Evolutionary conservation across 1,140 invertebrate genomes (phyloP), one percentile per base, ranked within the genome.

Genomic region (Galleria mellonella): DNA sequence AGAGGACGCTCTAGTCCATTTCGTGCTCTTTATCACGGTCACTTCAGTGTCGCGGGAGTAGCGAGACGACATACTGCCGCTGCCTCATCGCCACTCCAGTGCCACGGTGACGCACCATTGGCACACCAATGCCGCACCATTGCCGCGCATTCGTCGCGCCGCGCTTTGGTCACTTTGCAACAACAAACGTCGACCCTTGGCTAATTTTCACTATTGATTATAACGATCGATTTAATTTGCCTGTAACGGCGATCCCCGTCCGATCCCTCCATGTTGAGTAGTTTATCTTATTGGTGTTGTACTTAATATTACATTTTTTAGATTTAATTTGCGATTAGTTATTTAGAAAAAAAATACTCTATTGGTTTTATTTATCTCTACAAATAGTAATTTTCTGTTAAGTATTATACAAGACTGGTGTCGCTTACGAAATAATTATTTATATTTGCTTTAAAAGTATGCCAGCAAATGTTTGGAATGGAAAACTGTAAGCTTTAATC

Each of bases 401-500:
- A 43, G 51, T 53, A n/a, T n/a, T n/a, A n/a, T n/a, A 17, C 12
- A 9, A 61, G 33, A 55, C 55, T 57, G 47, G 51, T 58, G 40
- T 47, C 44, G 38, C 45, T 47, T 38, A 48, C 39, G 41, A 43
- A 41, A 45, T 40, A 28, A 30, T 23, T 40, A 42, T 40, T 32
- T 56, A 49, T 13, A 29, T 50, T 55, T 56, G 58, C 49, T 51
- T 35, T 47, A 41, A 47, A 60, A 51, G 32, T 43, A 48, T 51
- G 52, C 48, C 44, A 48, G 51, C 32, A 45, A 47, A 54, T 32
- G 48, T 55, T 23, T 51, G 39, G 47, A 53, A 55, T 59, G 54
- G 62, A 60, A 62, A 44, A 63, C 32, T 62, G 50, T 62, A 55
- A 75, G 68, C 72, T 77, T 81, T 81, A 81, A 81, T 62, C 43